phyloP scores from a whole-genome alignment of 2,888 invertebrate genomes.

The Caenorhabditis sp. region DNA sequence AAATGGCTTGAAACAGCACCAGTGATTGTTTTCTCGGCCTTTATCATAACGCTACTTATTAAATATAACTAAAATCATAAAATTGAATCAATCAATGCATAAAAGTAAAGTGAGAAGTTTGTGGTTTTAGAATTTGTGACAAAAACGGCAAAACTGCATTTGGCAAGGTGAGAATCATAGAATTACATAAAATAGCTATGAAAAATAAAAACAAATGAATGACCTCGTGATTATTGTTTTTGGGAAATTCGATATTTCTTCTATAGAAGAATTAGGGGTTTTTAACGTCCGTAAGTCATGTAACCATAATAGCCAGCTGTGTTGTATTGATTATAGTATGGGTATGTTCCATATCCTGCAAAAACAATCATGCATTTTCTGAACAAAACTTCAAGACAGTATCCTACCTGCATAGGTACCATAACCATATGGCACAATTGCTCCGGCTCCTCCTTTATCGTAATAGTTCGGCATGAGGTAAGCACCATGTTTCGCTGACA shows the following conservation, averaged over 20 bases:
- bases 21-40: not conserved
- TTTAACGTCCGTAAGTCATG: conserved; percentile 62
- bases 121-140: not conserved
- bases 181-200: not conserved
- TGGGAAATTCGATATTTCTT: conserved; percentile 2
- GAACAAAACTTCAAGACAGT: not conserved
- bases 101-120: not conserved
- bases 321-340: conserved; percentile 51
- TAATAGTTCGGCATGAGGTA: conserved; percentile 63
- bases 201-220: not conserved
- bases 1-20: not conserved
- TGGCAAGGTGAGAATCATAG: conserved; percentile 32
- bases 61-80: not conserved
- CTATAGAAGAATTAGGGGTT: conserved; percentile 7
- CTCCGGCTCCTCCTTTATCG: conserved; percentile 49
- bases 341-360: conserved; percentile 48
- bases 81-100: not conserved
- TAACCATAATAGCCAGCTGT: conserved; percentile 58
- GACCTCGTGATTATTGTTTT: conserved; percentile 5
- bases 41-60: not conserved
- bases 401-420: conserved; percentile 40
- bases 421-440: conserved; percentile 58
- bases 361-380: not conserved
- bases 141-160: conserved; percentile 31
- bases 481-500: conserved; percentile 65